Base-by-base conservation (phyloP, 2,888 invertebrate genomes). In the Cyclophora albipunctata region DNA sequence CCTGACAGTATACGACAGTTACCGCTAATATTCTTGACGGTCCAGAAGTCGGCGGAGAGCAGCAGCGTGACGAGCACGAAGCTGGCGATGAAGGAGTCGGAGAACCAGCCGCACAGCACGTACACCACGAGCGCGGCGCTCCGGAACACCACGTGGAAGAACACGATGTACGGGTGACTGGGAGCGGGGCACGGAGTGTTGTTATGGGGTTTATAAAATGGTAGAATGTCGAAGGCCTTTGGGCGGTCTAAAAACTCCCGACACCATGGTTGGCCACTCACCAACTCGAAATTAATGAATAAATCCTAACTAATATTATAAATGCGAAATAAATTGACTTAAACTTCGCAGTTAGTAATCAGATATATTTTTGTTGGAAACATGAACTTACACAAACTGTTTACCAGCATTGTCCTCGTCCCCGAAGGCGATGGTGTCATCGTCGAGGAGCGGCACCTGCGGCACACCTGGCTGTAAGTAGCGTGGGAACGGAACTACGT, bases 1-100 rank as follows among this genome's bases (percentile, higher is more conserved):
- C 20, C 2, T 20, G 20, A 20, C 20, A 20, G 37, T 37, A 37
- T 37, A 37, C 20, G 45, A 46, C 5, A 58, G 73, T 69, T 51
- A 85, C 87, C 98, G 55, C 96, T 97, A 45, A 98, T 94, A 81
- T 98, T 98, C 89, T 99, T 99, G 0, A 99, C 98, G 7, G 97
- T 97, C 99, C 99, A 99, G 88, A 99, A 99, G 80, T 99, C 99
- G 85, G 98, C 95, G 0, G 98, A 98, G 4, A 99, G 90, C 49
- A 99, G 90, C 35, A 98, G 86, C 6, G 97, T 92, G 41, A 99
- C 93, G 37, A 94, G 90, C 45, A 99, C 96, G 85, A 99, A 99
- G 84, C 95, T 96, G n/a, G 96, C 94, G 57, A 99, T 98, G 81
- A 98, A 99, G 60, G 97, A 97, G 69, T 92, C 91, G 2, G 94